These are phyloP conservation scores for pig (Sus scrofa) DNA, from an alignment of 2,113 vertebrate genomes.

Conservation along the genomic window DNA sequence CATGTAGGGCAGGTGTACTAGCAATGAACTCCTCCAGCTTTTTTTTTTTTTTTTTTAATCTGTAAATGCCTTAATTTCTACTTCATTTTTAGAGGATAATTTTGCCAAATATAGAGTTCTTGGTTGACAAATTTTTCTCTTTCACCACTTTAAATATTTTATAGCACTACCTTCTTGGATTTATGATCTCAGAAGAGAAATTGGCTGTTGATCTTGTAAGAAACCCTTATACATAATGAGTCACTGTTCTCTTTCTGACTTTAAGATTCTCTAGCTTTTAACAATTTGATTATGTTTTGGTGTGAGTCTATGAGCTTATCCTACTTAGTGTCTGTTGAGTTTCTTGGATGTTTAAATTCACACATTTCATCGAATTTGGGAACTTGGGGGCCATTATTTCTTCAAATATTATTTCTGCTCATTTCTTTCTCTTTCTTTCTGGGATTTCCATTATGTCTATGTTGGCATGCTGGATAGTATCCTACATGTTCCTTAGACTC, in stretches of 20 bases:
- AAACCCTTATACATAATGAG: not conserved
- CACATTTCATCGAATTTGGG: not conserved
- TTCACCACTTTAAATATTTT: not conserved
- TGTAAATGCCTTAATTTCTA: constrained; percentile 23
- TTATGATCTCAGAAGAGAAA: not conserved
- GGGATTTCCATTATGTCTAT: not conserved
- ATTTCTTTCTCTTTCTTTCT: not conserved
- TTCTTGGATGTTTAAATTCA: constrained; percentile 7
- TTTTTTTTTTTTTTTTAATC: constrained; percentile 18
- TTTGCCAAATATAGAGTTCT: constrained; percentile 16
- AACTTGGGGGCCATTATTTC: not conserved
- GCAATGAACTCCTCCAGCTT: not conserved
- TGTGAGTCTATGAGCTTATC: not conserved
- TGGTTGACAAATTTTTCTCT: not conserved
- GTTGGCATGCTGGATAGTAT: not conserved
- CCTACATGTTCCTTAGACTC: not conserved
- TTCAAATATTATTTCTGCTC: not conserved
- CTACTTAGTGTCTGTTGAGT: not conserved
- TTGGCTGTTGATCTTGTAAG: not conserved
- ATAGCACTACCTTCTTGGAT: not conserved
- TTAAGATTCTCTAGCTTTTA: not conserved
- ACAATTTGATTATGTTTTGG: not conserved
- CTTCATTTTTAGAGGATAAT: not conserved
- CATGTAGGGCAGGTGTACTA: not conserved
- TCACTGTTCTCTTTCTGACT: not conserved